A percentile compares a stretch with the other conserved stretches of the same genome.
These are phyloP conservation scores for Anthoscopus minutus DNA, from an alignment of 2,113 vertebrate genomes.

Conservation along the genomic window DNA sequence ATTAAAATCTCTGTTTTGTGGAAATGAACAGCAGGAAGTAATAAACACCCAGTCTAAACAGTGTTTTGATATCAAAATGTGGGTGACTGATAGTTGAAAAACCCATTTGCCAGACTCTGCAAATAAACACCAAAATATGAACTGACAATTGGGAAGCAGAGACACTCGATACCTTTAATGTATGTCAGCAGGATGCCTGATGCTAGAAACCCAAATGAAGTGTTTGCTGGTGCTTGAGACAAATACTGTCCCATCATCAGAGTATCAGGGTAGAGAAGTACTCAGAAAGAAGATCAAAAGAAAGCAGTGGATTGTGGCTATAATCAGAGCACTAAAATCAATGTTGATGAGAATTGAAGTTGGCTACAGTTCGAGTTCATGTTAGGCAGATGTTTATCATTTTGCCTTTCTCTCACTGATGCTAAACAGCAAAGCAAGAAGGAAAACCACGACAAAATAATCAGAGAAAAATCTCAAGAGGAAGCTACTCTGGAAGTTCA, in stretches of 20 bases:
- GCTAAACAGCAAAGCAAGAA: neutral
- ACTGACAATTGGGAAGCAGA: slow-evolving; percentile 25
- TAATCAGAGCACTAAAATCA: slow-evolving; percentile 42
- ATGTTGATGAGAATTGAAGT: neutral
- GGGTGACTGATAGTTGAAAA: neutral
- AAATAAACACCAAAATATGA: slow-evolving; percentile 43
- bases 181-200: neutral
- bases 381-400: slow-evolving; percentile 41
- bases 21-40: slow-evolving; percentile 1
- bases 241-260: neutral
- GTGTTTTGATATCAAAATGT: neutral
- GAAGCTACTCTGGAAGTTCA: neutral
- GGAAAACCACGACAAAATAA: neutral
- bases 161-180: neutral
- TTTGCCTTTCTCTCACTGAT: neutral
- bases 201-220: slow-evolving; percentile 11
- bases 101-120: neutral
- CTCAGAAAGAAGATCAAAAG: slow-evolving; percentile 44
- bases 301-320: neutral
- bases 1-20: neutral
- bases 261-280: slow-evolving; percentile 27
- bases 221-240: slow-evolving; percentile 1
- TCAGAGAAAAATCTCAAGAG: neutral
- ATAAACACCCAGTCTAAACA: neutral
- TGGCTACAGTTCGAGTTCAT: slow-evolving; percentile 16